These are phyloP conservation scores for Ciconia stormi DNA, from an alignment of 2,113 vertebrate species.

Conservation along the genomic window DNA sequence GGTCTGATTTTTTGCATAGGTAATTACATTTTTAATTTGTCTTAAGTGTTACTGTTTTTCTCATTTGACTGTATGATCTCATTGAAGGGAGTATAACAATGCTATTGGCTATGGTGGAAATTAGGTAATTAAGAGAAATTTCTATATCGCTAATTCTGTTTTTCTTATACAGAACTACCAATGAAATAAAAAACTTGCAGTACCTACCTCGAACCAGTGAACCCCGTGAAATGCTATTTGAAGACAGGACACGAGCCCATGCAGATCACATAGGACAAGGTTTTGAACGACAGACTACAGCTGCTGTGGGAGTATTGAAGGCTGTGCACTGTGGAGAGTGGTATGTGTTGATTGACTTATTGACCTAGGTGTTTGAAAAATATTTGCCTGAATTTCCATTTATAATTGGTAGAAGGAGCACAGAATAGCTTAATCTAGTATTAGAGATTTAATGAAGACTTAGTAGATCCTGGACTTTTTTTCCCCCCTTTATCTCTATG, in stretches of 20 bases:
- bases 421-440: not conserved
- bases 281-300: slow-evolving; percentile 93
- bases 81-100: not conserved
- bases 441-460: not conserved
- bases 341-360: slow-evolving; percentile 68
- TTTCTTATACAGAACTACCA: slow-evolving; percentile 86
- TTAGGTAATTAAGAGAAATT: not conserved
- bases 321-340: slow-evolving; percentile 88
- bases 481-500: accelerated
- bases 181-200: slow-evolving; percentile 99
- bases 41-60: not conserved
- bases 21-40: not conserved
- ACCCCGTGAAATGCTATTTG: slow-evolving; percentile 95
- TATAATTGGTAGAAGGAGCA: not conserved
- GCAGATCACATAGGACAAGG: slow-evolving; percentile 98
- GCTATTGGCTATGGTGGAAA: not conserved
- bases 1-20: not conserved
- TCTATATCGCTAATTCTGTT: not conserved
- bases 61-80: not conserved
- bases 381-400: not conserved
- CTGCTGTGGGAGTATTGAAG: slow-evolving; percentile 95
- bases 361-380: not conserved
- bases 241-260: slow-evolving; percentile 94
- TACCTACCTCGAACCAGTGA: slow-evolving; percentile 97
- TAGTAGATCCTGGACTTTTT: not conserved